These are phyloP conservation scores for Brachyopa scutellaris DNA, from an alignment of 2,888 invertebrate species.

Conservation along the genomic window DNA sequence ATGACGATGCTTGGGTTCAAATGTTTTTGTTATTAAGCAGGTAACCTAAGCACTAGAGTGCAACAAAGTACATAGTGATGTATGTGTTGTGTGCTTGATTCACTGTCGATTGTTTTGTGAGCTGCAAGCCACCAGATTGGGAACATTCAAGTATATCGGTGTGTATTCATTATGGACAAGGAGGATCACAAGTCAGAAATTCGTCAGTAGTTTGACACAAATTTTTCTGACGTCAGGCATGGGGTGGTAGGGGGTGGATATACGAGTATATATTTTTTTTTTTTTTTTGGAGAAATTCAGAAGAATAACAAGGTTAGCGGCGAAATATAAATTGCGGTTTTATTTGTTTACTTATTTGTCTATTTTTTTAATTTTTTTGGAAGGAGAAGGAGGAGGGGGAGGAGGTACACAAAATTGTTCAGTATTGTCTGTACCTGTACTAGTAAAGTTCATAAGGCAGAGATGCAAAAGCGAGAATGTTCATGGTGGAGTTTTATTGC, in stretches of 20 bases:
- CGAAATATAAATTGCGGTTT: too few species aligned
- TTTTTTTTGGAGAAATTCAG: slow-evolving; percentile 27
- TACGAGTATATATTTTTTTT: too few species aligned
- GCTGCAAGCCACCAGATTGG: slow-evolving; percentile 4
- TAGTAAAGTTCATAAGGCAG: slow-evolving; percentile 19
- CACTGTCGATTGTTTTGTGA: not conserved
- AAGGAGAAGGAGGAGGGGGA: too few species aligned
- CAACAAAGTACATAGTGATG: slow-evolving; percentile 21
- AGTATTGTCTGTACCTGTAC: not conserved
- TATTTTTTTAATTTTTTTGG: too few species aligned
- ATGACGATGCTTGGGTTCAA: slow-evolving; percentile 39
- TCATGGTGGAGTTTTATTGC: slow-evolving; percentile 4
- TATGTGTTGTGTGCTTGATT: not conserved
- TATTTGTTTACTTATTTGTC: too few species aligned
- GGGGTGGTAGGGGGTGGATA: not conserved
- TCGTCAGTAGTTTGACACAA: slow-evolving; percentile 9
- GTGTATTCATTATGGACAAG: slow-evolving; percentile 18
- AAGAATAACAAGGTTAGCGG: slow-evolving; percentile 7
- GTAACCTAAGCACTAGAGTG: slow-evolving; percentile 18
- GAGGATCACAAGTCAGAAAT: slow-evolving; percentile 28
- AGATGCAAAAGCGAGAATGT: not conserved
- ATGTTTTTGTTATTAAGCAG: slow-evolving; percentile 10
- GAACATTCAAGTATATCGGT: slow-evolving; percentile 12
- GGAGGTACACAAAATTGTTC: not conserved
- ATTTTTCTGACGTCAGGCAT: slow-evolving; percentile 5